phyloP scores from a whole-genome alignment of 1,140 invertebrate genomes.

The Hycleus phaleratus region DNA sequence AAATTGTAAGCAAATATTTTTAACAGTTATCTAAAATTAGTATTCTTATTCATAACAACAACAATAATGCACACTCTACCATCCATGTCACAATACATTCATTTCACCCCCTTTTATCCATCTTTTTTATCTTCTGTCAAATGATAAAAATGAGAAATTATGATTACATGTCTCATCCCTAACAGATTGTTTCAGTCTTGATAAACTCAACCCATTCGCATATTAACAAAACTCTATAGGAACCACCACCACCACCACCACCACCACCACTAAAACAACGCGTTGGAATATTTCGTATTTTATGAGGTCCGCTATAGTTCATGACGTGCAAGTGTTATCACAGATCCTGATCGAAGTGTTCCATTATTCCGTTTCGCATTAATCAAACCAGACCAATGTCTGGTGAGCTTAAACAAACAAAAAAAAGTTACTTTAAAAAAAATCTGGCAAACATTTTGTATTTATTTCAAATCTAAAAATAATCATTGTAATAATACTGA shows the following conservation, averaged over 20 bases:
- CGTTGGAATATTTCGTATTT: no score
- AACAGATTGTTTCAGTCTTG: no score
- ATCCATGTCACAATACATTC: neutral
- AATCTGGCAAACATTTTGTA: neutral
- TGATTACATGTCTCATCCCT: no score
- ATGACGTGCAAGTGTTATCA: constrained; percentile 29
- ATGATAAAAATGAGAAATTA: no score
- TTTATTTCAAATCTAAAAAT: neutral
- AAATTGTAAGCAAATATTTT: constrained; percentile 15
- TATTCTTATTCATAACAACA: neutral
- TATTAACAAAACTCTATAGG: no score
- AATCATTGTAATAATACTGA: neutral
- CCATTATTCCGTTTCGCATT: constrained; percentile 32
- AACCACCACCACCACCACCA: no score
- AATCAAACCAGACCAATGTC: constrained; percentile 26
- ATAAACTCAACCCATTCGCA: no score
- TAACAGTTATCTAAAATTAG: constrained; percentile 10
- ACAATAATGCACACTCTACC: neutral
- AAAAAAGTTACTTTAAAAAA: no score
- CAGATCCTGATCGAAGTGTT: constrained; percentile 31
- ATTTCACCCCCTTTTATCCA: neutral
- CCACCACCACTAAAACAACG: no score
- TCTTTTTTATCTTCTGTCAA: no score
- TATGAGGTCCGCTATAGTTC: neutral
- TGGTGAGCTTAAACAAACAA: constrained; percentile 25